phyloP scores from a whole-genome alignment of 2,797 vertebrate genomes.

The Dromococcyx pavoninus region DNA sequence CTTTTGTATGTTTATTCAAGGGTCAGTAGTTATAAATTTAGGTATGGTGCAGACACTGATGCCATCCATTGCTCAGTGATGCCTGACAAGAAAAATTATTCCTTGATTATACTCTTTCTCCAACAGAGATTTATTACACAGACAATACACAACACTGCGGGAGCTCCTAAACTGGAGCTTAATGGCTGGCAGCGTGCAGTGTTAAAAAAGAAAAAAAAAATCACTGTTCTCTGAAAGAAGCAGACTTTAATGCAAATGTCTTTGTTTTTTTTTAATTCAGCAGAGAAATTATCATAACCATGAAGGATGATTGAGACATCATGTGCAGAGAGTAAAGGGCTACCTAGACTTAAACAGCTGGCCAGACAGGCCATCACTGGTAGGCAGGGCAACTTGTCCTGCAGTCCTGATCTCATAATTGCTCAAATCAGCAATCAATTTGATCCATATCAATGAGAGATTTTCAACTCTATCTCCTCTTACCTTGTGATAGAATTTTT shows the following conservation, averaged over 20 bases:
- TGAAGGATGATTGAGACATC: neutral
- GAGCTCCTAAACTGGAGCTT: neutral
- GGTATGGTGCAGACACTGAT: constrained; percentile 27
- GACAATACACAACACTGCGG: neutral
- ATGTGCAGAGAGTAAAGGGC: neutral
- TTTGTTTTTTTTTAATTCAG: neutral
- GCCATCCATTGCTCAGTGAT: neutral
- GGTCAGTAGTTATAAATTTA: constrained; percentile 61
- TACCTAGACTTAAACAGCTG: neutral
- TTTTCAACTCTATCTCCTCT: neutral
- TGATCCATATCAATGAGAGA: neutral
- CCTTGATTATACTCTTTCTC: neutral
- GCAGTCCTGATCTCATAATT: neutral
- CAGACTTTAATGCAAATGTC: neutral
- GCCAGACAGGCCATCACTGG: neutral
- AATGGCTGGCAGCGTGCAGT: neutral
- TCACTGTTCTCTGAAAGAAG: neutral
- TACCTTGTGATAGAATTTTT: neutral
- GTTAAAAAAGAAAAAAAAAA: neutral
- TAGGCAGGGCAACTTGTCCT: neutral
- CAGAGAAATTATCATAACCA: neutral
- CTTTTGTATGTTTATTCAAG: constrained; percentile 66
- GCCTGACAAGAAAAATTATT: constrained; percentile 11
- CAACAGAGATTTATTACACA: constrained; percentile 21
- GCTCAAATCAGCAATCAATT: neutral